These are phyloP conservation scores for Apteryx owenii DNA, from an alignment of 2,113 vertebrate genomes.

Conservation along the genomic window DNA sequence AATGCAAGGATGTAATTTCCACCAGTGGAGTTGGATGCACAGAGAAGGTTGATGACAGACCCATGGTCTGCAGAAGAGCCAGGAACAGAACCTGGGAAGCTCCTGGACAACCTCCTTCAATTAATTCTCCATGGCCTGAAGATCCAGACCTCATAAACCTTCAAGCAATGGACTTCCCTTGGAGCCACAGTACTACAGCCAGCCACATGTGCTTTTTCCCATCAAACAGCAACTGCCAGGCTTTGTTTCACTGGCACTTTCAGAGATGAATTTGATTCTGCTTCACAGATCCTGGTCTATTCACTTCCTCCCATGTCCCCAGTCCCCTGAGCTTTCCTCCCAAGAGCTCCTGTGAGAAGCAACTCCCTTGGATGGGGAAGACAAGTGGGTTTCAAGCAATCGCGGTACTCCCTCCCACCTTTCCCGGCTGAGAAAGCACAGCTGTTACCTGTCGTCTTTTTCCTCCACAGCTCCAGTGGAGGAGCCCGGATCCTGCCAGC, in stretches of 20 bases:
- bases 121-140: neutral
- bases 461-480: neutral
- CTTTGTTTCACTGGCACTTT: neutral
- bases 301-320: neutral
- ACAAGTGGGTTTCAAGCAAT: neutral
- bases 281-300: neutral
- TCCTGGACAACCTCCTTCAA: neutral
- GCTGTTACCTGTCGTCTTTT: neutral
- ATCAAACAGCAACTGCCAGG: neutral
- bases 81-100: neutral
- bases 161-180: neutral
- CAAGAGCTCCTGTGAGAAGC: neutral
- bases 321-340: neutral
- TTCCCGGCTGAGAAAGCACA: neutral
- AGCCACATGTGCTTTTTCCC: rapidly evolving
- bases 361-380: neutral
- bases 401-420: neutral
- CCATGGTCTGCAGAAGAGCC: rapidly evolving
- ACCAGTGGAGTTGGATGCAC: neutral
- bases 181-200: neutral
- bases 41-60: neutral
- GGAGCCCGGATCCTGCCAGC: neutral
- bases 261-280: neutral
- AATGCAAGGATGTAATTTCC: neutral
- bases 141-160: neutral